A percentile compares a stretch with the other conserved stretches of the same genome.
These are phyloP conservation scores for Scaptomyza reducta DNA, from an alignment of 2,888 invertebrate genomes.

Conservation along the genomic window DNA sequence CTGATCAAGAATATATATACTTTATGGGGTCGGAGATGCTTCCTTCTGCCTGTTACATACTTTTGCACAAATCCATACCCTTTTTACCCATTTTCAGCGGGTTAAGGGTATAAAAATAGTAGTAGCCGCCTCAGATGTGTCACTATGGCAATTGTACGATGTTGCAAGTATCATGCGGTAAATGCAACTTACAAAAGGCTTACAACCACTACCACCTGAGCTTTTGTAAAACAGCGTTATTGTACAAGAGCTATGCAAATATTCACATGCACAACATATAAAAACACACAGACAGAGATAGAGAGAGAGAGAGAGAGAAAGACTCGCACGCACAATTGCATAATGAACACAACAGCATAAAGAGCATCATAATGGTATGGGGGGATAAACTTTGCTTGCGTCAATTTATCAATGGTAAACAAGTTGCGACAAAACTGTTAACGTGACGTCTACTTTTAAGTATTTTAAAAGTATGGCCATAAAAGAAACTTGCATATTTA, in stretches of 20 bases:
- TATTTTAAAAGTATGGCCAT: background rate
- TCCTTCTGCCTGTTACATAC: too few relatives aligned
- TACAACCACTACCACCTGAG: conserved; percentile 21
- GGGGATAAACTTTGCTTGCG: background rate
- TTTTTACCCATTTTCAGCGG: too few relatives aligned
- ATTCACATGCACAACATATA: background rate
- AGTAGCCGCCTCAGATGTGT: background rate
- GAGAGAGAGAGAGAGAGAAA: background rate
- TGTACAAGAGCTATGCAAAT: background rate
- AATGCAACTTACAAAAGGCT: conserved; percentile 37
- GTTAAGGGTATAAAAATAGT: background rate
- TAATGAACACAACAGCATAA: conserved; percentile 4
- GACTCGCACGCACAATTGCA: background rate
- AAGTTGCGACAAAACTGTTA: background rate
- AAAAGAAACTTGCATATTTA: too few relatives aligned
- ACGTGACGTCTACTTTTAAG: background rate
- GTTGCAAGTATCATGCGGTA: background rate
- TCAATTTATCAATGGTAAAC: conserved; percentile 1
- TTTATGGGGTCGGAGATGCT: too few relatives aligned
- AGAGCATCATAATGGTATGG: background rate
- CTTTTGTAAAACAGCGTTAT: conserved; percentile 9
- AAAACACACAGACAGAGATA: background rate
- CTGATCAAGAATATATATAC: too few relatives aligned
- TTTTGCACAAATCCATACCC: too few relatives aligned
- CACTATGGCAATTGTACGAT: background rate